These are phyloP conservation scores for Erebia ligea DNA, from an alignment of 2,888 invertebrate genomes.

Conservation along the genomic window DNA sequence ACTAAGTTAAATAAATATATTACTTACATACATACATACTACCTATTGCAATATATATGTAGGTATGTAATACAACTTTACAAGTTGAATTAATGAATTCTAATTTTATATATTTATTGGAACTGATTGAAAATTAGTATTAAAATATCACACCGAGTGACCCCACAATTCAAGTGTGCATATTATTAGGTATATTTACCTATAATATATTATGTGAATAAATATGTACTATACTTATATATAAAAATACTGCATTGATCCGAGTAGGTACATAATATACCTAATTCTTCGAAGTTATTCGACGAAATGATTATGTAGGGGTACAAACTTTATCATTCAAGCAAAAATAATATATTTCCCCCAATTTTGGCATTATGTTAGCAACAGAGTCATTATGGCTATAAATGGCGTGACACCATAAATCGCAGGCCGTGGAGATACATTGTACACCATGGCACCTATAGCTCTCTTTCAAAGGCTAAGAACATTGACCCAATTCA, in stretches of 20 bases:
- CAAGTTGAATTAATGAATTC: too few relatives aligned
- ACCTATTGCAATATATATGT: background rate
- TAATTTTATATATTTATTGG: too few relatives aligned
- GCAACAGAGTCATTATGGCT: slow-evolving; percentile 53
- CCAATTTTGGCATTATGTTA: slow-evolving; percentile 32
- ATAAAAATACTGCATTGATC: background rate
- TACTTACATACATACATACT: too few relatives aligned
- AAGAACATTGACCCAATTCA: slow-evolving; percentile 71
- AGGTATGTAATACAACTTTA: background rate
- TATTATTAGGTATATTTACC: too few relatives aligned
- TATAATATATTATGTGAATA: too few relatives aligned
- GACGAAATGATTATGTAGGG: background rate
- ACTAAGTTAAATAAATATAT: too few relatives aligned
- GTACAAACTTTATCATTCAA: background rate
- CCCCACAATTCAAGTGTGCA: too few relatives aligned
- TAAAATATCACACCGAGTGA: too few relatives aligned
- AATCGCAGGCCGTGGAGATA: slow-evolving; percentile 65
- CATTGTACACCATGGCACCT: slow-evolving; percentile 56
- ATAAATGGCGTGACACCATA: slow-evolving; percentile 76
- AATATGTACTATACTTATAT: too few relatives aligned
- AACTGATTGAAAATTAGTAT: too few relatives aligned
- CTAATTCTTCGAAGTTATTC: background rate
- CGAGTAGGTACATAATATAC: background rate
- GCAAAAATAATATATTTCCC: slow-evolving; percentile 22
- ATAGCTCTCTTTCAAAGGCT: slow-evolving; percentile 48